Percentiles rank a stretch among this genome's conserved stretches.
phyloP scores from a whole-genome alignment of 2,113 vertebrate species.

The Mustela lutreola region DNA sequence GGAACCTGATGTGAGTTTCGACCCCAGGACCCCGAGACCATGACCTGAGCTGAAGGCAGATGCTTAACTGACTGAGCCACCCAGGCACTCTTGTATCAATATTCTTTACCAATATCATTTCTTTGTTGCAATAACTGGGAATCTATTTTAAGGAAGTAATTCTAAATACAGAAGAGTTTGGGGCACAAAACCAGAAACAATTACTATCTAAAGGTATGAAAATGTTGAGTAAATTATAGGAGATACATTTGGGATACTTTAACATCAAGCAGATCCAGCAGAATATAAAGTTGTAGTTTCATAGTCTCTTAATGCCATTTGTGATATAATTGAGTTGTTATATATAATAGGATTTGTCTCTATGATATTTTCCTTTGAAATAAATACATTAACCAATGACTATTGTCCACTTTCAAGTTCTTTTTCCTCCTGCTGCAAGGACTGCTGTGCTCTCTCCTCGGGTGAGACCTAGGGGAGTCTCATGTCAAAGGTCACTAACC shows the following conservation, averaged over 20 bases:
- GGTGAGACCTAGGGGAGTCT: too few species aligned
- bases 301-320: not conserved
- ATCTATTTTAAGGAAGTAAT: not conserved
- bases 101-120: not conserved
- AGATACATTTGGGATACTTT: not conserved
- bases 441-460: not conserved
- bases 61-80: not conserved
- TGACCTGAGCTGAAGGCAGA: not conserved
- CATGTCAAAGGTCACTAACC: not conserved
- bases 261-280: not conserved
- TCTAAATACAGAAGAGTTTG: not conserved
- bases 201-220: not conserved
- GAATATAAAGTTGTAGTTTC: not conserved
- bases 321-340: not conserved
- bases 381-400: not conserved
- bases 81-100: not conserved
- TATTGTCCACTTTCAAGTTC: not conserved
- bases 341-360: not conserved
- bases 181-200: not conserved
- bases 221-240: constrained; percentile 45
- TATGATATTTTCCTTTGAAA: not conserved
- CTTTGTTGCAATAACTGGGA: not conserved
- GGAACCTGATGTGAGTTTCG: not conserved
- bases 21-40: not conserved
- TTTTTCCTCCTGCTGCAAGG: not conserved